These are phyloP conservation scores for Ophion obscuratus DNA, from an alignment of 2,888 invertebrate genomes.

Conservation along the genomic window DNA sequence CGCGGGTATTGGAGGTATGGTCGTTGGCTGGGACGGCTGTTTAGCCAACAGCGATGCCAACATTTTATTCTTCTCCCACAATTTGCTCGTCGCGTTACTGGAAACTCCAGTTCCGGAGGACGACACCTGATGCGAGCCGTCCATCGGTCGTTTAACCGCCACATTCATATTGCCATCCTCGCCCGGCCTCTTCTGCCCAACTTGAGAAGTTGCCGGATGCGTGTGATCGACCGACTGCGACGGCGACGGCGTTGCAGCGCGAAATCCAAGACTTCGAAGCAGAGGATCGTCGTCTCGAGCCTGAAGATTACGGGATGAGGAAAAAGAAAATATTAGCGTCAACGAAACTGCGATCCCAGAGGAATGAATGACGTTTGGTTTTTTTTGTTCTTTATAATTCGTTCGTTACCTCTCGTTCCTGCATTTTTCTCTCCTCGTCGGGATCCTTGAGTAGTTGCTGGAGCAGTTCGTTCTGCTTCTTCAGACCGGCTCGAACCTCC, in stretches of 20 bases:
- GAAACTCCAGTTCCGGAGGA: conserved; percentile 80
- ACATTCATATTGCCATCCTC: conserved; percentile 87
- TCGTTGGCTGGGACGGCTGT: conserved; percentile 88
- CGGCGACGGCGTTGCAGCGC: conserved; percentile 84
- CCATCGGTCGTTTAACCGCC: conserved; percentile 84
- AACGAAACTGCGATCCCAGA: neutral
- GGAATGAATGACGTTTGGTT: neutral
- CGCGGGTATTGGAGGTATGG: conserved; percentile 87
- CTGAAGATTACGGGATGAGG: conserved; percentile 59
- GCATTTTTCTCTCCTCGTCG: conserved; percentile 84
- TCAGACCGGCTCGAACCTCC: conserved; percentile 86
- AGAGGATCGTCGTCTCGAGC: conserved; percentile 85
- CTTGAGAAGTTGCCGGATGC: conserved; percentile 79
- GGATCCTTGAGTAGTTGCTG: conserved; percentile 87
- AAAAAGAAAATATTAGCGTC: neutral
- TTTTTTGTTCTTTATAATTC: neutral
- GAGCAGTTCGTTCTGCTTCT: conserved; percentile 87
- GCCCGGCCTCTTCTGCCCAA: conserved; percentile 87
- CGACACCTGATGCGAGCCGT: conserved; percentile 82
- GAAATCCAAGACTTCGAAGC: conserved; percentile 86
- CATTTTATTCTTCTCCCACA: conserved; percentile 94
- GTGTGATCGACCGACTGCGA: conserved; percentile 85
- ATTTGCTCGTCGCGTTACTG: conserved; percentile 86
- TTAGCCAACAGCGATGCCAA: conserved; percentile 92
- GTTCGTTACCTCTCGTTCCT: conserved; percentile 79